Percentiles rank a stretch among this genome's conserved stretches.
Evolutionary conservation across 2,113 vertebrate genomes (phyloP).

Genomic region (Ammodytes dubius): DNA sequence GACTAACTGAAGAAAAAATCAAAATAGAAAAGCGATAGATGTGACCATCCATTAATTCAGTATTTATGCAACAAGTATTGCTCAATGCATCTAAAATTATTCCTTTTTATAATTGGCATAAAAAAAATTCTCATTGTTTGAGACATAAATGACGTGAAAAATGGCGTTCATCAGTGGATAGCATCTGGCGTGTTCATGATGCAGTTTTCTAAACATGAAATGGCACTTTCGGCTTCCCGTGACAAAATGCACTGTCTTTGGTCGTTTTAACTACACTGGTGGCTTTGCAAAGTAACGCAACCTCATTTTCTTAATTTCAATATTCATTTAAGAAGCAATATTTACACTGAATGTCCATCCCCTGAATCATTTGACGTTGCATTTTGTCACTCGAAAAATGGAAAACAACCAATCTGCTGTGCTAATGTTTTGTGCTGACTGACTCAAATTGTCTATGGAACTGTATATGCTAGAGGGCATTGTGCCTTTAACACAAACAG

Average conservation of each 20-base stretch:
- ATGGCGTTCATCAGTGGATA: not conserved
- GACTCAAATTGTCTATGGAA: not conserved
- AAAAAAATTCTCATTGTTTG: not conserved
- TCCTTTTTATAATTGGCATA: not conserved
- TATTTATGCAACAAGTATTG: not conserved
- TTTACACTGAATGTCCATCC: not conserved
- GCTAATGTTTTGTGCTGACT: not conserved
- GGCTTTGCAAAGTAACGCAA: not conserved
- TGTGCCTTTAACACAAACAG: not conserved
- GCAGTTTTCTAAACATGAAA: not conserved
- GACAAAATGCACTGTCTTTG: not conserved
- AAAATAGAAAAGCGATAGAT: not conserved
- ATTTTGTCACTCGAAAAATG: not conserved
- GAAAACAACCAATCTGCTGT: too few species aligned
- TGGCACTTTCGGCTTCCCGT: not conserved
- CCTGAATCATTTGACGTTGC: not conserved
- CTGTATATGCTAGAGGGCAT: not conserved
- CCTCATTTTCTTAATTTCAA: not conserved
- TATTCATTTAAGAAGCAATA: not conserved
- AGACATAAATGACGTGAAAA: not conserved
- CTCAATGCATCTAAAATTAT: not conserved
- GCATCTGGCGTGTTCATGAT: not conserved
- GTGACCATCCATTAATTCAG: not conserved
- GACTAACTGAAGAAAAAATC: not conserved
- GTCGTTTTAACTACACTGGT: not conserved